These are phyloP conservation scores for Eulithis testata DNA, from an alignment of 2,888 invertebrate species.

Conservation along the genomic window DNA sequence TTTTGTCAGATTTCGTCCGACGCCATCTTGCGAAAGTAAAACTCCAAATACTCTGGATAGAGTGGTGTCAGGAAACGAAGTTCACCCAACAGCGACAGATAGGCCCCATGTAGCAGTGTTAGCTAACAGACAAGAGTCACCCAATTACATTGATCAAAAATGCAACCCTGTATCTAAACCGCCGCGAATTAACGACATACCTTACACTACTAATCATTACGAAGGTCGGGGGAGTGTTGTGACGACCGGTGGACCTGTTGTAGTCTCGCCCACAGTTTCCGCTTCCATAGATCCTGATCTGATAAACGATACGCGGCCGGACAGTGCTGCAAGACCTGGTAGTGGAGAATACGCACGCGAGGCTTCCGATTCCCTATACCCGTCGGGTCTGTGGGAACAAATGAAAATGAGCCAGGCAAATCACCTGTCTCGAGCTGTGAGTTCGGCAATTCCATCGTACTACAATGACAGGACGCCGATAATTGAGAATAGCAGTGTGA, in stretches of 20 bases:
- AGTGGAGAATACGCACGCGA: slow-evolving; percentile 92
- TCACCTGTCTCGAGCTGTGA: slow-evolving; percentile 85
- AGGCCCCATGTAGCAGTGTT: slow-evolving; percentile 84
- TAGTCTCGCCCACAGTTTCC: slow-evolving; percentile 90
- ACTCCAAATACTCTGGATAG: slow-evolving; percentile 90
- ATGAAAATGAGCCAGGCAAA: slow-evolving; percentile 78
- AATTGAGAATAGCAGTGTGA: slow-evolving; percentile 86
- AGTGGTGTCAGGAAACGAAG: slow-evolving; percentile 86
- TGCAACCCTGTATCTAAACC: slow-evolving; percentile 90
- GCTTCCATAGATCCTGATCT: slow-evolving; percentile 93
- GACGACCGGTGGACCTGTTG: slow-evolving; percentile 86
- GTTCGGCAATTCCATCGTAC: slow-evolving; percentile 84
- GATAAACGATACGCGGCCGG: slow-evolving; percentile 91
- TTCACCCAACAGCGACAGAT: slow-evolving; percentile 75
- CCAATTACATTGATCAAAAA: slow-evolving; percentile 70
- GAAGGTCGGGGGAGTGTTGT: slow-evolving; percentile 88
- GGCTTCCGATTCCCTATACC: slow-evolving; percentile 90
- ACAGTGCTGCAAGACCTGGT: slow-evolving; percentile 84
- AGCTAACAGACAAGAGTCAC: slow-evolving; percentile 79
- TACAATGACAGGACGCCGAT: slow-evolving; percentile 91
- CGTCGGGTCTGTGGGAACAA: slow-evolving; percentile 92
- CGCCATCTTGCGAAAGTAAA: slow-evolving; percentile 90
- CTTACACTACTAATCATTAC: slow-evolving; percentile 88
- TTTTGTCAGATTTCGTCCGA: slow-evolving; percentile 89
- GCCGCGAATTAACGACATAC: slow-evolving; percentile 87